A percentile compares a stretch with the other conserved stretches of the same genome.
Evolutionary conservation across 1,140 invertebrate species (phyloP).

Genomic region (Chlorops oryzae): DNA sequence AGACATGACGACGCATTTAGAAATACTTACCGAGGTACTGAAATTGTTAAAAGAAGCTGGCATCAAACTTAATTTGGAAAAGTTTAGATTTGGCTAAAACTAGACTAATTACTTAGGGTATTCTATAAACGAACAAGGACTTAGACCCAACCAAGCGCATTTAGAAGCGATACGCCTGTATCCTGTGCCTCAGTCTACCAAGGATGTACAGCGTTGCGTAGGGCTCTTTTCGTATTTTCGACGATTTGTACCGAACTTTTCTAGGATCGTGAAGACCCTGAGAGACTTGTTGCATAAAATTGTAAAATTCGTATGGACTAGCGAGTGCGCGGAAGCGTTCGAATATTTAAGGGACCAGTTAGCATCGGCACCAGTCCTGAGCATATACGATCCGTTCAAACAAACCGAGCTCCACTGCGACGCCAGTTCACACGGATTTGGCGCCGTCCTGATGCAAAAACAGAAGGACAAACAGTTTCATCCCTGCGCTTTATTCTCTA

Average conservation of each 20-base stretch:
- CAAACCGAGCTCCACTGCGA: constrained; percentile 29
- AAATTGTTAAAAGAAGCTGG: background rate
- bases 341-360: constrained; percentile 23
- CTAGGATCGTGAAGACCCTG: constrained; percentile 17
- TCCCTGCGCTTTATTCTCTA: background rate
- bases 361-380: constrained; percentile 26
- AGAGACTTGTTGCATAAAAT: constrained; percentile 18
- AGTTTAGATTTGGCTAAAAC: background rate
- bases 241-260: too few species aligned
- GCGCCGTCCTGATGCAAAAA: constrained; percentile 26
- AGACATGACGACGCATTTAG: too few species aligned
- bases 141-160: constrained; percentile 20
- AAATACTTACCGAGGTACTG: background rate
- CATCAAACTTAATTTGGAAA: background rate
- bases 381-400: constrained; percentile 8
- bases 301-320: constrained; percentile 11
- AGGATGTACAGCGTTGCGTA: background rate
- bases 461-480: background rate
- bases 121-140: constrained; percentile 12
- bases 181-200: background rate
- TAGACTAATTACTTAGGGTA: constrained; percentile 28
- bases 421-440: too few species aligned
- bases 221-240: too few species aligned
- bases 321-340: constrained; percentile 23
- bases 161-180: background rate